phyloP scores from a whole-genome alignment of 1,140 invertebrate genomes.

The Frieseomelitta varia region DNA sequence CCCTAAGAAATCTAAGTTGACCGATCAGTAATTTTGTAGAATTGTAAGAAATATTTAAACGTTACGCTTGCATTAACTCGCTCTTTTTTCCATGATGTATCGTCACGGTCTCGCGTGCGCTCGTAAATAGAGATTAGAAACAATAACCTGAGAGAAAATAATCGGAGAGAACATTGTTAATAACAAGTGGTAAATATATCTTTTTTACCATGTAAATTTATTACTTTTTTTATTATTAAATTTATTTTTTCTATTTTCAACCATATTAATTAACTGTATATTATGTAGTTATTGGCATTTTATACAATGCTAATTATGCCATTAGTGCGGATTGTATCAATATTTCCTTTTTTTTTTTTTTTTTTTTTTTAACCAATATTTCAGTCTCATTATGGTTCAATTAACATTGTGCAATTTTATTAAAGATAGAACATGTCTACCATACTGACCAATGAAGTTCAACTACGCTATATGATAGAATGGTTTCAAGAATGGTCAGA shows the following conservation, averaged over 20 bases:
- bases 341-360: background rate
- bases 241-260: background rate
- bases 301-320: too few relatives aligned
- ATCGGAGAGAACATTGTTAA: background rate
- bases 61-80: background rate
- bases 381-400: background rate
- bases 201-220: background rate
- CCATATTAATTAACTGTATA: background rate
- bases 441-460: constrained; percentile 85
- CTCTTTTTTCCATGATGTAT: background rate
- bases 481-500: constrained; percentile 96
- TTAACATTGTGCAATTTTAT: constrained; percentile 37
- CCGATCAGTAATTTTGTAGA: constrained; percentile 26
- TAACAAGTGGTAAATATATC: constrained; percentile 19
- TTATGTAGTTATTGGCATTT: background rate
- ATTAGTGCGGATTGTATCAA: too few relatives aligned
- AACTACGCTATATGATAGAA: constrained; percentile 89
- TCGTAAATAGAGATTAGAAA: background rate
- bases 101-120: background rate
- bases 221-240: too few relatives aligned
- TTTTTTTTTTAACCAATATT: background rate
- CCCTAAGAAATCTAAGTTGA: constrained; percentile 71
- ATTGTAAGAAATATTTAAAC: constrained; percentile 15
- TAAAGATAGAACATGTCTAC: constrained; percentile 76
- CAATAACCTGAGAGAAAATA: constrained; percentile 8